Percentiles rank a stretch among this genome's conserved stretches.
phyloP scores from a whole-genome alignment of 2,113 vertebrate genomes.

The Aleadryas rufinucha region DNA sequence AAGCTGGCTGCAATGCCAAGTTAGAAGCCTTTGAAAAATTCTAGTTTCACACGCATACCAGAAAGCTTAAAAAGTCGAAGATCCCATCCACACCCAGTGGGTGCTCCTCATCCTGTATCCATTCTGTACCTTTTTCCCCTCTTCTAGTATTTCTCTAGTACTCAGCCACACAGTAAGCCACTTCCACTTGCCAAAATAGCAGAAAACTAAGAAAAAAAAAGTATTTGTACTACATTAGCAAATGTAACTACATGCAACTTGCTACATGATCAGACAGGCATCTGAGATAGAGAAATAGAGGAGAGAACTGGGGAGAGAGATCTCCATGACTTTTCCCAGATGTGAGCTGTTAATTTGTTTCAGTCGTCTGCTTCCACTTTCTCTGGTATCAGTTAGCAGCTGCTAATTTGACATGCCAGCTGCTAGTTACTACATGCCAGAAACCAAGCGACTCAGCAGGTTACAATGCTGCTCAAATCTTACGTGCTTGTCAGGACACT shows the following conservation, averaged over 20 bases:
- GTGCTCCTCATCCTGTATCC: accelerated
- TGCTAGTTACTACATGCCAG: not conserved
- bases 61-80: not conserved
- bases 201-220: not conserved
- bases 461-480: not conserved
- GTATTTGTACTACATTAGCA: not conserved
- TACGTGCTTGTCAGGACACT: accelerated
- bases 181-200: not conserved
- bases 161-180: not conserved
- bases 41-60: not conserved
- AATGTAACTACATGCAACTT: not conserved
- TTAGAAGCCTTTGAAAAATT: not conserved
- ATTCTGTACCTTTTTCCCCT: not conserved
- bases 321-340: not conserved
- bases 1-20: not conserved
- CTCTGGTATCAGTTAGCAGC: not conserved
- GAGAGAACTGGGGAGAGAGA: not conserved
- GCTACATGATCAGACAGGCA: not conserved
- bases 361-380: not conserved
- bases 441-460: not conserved
- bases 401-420: not conserved
- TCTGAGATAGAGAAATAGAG: not conserved
- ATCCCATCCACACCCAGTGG: not conserved
- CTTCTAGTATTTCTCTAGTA: not conserved
- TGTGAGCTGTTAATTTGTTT: not conserved